Evolutionary conservation across 1,140 invertebrate genomes (phyloP), one percentile per base, ranked within the genome.

Genomic region (Drosophila paulistorum): DNA sequence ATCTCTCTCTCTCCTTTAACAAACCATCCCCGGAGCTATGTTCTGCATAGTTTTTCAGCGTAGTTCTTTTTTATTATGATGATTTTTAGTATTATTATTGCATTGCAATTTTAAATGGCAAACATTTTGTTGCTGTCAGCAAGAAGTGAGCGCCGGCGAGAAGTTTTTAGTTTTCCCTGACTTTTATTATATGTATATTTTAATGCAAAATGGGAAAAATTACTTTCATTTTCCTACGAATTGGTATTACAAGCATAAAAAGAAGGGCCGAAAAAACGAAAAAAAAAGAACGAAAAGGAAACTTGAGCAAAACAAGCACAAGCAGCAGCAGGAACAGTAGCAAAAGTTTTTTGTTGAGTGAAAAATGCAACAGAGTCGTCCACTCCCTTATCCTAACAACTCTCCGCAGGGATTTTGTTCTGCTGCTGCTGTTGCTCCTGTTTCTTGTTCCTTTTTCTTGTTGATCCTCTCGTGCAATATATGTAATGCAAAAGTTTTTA

Each of bases 401-500:
- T 55, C 65, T 74, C 74, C 67, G 73, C 63, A 70, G 63, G 58
- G 55, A 71, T 14, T 48, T 39, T 61, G 30, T 30, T 30, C 30
- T 30, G 30, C 30, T 30, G 39, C 26, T 5, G 4, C 35, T 39
- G 23, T 26, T 48, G 14, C 45, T 51, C 45, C 45, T 51, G 45
- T 51, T 51, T 14, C n/a, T 51, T 51, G 17, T 51, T 51, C 17
- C 45, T 59, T 58, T 17, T 63, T 20, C 23, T 68, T 72, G 65
- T 78, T 79, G 70, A 68, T 77, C 68, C 66, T 68, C 73, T 77
- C 51, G 80, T 81, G 80, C 73, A 87, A 87, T 84, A 87, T 89
- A 89, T 87, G 84, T 79, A 89, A 84, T 77, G 80, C 77, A 69
- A 89, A 90, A 90, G 74, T 90, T 89, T 89, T 89, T 89, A 89